Evolutionary conservation across 1,140 invertebrate species (phyloP).

Genomic region (Diabrotica undecimpunctata): DNA sequence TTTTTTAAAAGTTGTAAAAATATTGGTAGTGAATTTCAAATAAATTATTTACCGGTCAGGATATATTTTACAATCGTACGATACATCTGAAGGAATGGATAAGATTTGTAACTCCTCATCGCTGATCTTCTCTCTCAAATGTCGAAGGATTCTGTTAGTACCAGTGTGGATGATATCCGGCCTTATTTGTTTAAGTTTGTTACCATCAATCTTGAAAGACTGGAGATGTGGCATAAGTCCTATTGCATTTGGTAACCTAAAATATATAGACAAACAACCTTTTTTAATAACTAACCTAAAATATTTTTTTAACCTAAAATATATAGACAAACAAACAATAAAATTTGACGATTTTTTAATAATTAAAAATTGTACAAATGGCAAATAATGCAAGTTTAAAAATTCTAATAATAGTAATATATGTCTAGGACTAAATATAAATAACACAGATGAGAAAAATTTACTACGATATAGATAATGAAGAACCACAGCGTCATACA

Average conservation of each 20-base stretch:
- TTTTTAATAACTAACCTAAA: conserved; percentile 3
- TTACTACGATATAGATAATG: no score
- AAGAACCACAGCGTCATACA: no score
- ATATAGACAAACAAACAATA: no score
- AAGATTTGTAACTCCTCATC: conserved; percentile 43
- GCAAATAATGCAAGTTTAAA: no score
- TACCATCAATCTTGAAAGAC: conserved; percentile 79
- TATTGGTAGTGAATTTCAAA: no score
- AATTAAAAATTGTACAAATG: no score
- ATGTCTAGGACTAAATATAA: no score
- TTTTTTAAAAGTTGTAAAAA: no score
- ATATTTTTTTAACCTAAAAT: conserved; percentile 62
- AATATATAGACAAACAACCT: conserved; percentile 13
- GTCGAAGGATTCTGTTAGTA: conserved; percentile 74
- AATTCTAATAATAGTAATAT: no score
- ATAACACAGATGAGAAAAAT: no score
- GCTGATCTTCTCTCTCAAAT: conserved; percentile 60
- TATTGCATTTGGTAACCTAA: conserved; percentile 71
- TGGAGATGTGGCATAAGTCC: conserved; percentile 76
- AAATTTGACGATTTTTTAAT: no score
- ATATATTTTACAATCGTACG: conserved; percentile 46
- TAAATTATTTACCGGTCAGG: conserved; percentile 61
- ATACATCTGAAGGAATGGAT: conserved; percentile 10
- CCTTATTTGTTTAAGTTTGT: conserved; percentile 73
- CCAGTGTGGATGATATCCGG: conserved; percentile 77